phyloP scores from a whole-genome alignment of 2,113 vertebrate species.

The Origma solitaria region DNA sequence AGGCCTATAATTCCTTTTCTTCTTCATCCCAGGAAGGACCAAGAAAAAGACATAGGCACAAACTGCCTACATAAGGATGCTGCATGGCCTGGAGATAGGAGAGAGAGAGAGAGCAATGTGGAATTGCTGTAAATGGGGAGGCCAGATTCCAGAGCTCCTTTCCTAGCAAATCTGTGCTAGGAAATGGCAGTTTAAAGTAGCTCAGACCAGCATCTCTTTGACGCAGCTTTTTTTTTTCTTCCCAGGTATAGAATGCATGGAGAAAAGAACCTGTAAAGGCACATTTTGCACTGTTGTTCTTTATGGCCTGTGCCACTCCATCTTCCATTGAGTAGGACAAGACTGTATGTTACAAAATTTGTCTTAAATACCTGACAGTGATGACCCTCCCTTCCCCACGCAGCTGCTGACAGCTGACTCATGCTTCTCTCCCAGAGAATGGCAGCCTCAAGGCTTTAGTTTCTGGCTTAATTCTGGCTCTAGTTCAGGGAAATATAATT shows the following conservation, averaged over 20 bases:
- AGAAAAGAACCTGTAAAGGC: background rate
- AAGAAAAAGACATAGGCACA: background rate
- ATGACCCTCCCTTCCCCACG: background rate
- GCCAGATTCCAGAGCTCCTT: background rate
- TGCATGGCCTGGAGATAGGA: background rate
- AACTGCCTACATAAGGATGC: background rate
- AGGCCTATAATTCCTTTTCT: background rate
- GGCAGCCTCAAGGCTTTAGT: background rate
- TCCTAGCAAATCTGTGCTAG: background rate
- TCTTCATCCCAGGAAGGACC: background rate
- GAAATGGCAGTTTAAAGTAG: background rate
- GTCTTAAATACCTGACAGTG: background rate
- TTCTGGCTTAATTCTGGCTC: background rate
- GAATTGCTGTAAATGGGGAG: background rate
- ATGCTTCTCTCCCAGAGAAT: background rate
- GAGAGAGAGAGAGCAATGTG: background rate
- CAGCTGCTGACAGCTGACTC: background rate
- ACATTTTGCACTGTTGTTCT: background rate
- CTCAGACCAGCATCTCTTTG: background rate
- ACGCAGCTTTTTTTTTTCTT: background rate
- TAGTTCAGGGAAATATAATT: background rate
- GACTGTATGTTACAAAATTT: background rate
- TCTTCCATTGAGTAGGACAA: background rate
- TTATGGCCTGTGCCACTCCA: background rate
- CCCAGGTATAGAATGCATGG: background rate